Conservation (phyloP, 2,113 vertebrate species). For the Tupaia tana region DNA sequence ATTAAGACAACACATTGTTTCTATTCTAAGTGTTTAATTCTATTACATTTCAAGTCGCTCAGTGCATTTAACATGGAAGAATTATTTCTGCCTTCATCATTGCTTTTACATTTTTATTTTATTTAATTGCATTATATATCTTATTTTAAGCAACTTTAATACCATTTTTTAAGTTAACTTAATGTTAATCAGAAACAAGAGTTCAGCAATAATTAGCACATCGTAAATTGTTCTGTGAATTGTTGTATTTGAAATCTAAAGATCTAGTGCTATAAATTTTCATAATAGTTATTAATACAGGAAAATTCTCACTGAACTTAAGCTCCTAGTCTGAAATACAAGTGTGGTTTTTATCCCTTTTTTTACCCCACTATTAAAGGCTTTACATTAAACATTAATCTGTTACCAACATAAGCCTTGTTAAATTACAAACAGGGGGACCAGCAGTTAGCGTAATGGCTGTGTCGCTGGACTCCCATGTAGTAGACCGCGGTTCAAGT, state of each 20-base stretch:
- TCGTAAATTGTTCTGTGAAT: constrained; percentile 23
- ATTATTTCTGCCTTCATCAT: constrained; percentile 33
- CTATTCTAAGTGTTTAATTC: neutral
- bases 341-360: neutral
- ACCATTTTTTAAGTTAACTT: constrained; percentile 41
- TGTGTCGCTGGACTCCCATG: no score
- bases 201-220: neutral
- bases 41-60: constrained; percentile 31
- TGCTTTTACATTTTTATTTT: constrained; percentile 11
- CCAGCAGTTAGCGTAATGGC: no score
- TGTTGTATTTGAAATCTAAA: constrained; percentile 35
- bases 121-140: neutral
- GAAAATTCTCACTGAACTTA: constrained; percentile 17
- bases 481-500: no score
- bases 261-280: constrained; percentile 4
- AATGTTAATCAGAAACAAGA: neutral
- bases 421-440: neutral
- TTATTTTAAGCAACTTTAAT: constrained; percentile 32
- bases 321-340: neutral
- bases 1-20: neutral
- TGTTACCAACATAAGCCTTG: neutral
- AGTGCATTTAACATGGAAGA: constrained; percentile 9
- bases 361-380: constrained; percentile 8
- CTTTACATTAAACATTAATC: constrained; percentile 12
- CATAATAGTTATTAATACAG: neutral